phyloP scores from a whole-genome alignment of 2,888 invertebrate genomes.

The Scaptomyza flava region DNA sequence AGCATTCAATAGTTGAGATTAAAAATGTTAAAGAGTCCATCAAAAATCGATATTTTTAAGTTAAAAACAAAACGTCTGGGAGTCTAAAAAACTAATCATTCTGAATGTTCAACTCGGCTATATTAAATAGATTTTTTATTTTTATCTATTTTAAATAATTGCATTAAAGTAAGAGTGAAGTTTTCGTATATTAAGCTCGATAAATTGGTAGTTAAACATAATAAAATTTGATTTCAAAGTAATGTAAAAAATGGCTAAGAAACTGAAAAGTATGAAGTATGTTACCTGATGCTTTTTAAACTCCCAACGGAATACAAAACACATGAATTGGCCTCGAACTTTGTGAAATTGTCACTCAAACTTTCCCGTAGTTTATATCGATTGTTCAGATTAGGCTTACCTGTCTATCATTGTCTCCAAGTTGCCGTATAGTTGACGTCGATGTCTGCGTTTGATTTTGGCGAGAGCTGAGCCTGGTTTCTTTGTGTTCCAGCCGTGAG shows the following conservation, averaged over 20 bases:
- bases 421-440: constrained; percentile 89
- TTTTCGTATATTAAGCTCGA: no score
- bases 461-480: constrained; percentile 43
- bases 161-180: no score
- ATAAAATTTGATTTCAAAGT: no score
- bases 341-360: neutral
- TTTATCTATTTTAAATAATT: no score
- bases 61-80: no score
- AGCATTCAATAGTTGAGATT: no score
- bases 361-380: neutral
- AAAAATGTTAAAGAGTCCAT: no score
- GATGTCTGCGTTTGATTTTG: constrained; percentile 86
- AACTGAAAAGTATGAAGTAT: neutral
- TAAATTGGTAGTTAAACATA: no score
- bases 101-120: no score
- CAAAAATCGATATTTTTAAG: no score
- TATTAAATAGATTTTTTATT: no score
- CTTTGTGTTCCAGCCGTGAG: constrained; percentile 68
- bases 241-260: neutral
- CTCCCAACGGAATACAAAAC: neutral
- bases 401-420: constrained; percentile 89
- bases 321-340: neutral
- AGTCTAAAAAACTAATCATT: no score
- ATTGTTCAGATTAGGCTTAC: constrained; percentile 84
- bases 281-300: neutral